Conservation (phyloP, 2,113 vertebrate species). For the Monopterus albus region DNA sequence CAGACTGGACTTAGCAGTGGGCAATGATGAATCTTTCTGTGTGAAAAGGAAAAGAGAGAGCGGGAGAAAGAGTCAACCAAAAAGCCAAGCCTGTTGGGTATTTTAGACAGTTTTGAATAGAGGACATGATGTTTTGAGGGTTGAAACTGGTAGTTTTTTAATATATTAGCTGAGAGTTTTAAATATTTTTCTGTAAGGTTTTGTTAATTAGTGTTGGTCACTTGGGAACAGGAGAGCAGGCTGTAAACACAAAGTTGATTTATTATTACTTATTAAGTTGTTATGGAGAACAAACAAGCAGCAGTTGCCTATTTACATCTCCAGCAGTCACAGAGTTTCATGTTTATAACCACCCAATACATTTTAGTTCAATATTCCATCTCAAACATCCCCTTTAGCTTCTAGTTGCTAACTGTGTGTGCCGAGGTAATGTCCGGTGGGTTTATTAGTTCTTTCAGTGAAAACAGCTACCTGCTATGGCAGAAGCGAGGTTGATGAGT, state of each 20-base stretch:
- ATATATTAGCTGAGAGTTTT: neutral
- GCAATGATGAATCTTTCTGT: conserved; percentile 47
- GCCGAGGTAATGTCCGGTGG: no score
- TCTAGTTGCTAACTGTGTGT: no score
- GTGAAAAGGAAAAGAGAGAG: neutral
- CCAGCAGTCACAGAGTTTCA: neutral
- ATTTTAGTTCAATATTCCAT: no score
- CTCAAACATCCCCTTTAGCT: no score
- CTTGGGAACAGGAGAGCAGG: neutral
- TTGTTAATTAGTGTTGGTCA: neutral
- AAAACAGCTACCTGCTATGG: no score
- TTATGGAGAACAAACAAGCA: neutral
- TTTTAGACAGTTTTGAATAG: neutral
- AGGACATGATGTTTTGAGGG: neutral
- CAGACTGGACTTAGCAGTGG: conserved; percentile 29
- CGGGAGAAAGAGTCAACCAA: neutral
- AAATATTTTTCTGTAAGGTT: neutral
- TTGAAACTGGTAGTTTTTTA: neutral
- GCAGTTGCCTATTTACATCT: no score
- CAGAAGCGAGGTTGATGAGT: no score
- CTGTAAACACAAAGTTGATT: neutral
- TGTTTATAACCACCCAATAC: no score
- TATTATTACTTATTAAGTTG: neutral
- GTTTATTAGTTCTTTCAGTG: no score
- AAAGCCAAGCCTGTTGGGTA: neutral